Conservation (phyloP, 2,797 vertebrate species). For the Lutjanus campechanus region DNA sequence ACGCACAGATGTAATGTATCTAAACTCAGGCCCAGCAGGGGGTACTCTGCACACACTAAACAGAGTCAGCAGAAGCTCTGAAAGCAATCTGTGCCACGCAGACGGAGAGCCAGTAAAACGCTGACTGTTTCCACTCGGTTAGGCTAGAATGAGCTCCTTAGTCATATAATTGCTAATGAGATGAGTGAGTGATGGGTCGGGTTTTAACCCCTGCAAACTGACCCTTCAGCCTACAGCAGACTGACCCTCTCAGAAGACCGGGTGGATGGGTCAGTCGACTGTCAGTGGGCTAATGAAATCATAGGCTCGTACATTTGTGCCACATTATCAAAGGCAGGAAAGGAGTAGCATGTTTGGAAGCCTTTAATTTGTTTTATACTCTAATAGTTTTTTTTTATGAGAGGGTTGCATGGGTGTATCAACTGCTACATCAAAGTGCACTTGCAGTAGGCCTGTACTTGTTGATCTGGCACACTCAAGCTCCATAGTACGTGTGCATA, state of each 20-base stretch:
- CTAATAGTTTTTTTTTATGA: background rate
- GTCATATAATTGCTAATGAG: conserved; percentile 84
- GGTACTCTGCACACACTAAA: conserved; percentile 44
- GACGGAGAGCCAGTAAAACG: conserved; percentile 67
- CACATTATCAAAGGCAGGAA: background rate
- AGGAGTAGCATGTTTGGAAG: background rate
- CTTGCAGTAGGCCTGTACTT: background rate
- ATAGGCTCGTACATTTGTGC: background rate
- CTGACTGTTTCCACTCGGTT: conserved; percentile 76
- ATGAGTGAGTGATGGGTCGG: conserved; percentile 72
- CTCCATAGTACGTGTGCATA: background rate
- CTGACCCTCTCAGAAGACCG: conserved; percentile 3
- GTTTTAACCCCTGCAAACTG: conserved; percentile 70
- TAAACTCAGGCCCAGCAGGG: conserved; percentile 57
- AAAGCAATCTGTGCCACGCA: conserved; percentile 42
- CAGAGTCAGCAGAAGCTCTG: background rate
- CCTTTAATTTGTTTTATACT: background rate
- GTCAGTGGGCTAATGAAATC: background rate
- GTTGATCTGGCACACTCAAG: background rate
- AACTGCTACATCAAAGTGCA: background rate
- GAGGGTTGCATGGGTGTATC: background rate
- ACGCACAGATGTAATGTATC: background rate
- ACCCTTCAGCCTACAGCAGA: conserved; percentile 56
- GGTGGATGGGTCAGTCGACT: background rate
- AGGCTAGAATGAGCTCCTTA: conserved; percentile 76